Evolutionary conservation across 2,888 invertebrate genomes (phyloP).

Genomic region (Scaptomyza caliginosa): DNA sequence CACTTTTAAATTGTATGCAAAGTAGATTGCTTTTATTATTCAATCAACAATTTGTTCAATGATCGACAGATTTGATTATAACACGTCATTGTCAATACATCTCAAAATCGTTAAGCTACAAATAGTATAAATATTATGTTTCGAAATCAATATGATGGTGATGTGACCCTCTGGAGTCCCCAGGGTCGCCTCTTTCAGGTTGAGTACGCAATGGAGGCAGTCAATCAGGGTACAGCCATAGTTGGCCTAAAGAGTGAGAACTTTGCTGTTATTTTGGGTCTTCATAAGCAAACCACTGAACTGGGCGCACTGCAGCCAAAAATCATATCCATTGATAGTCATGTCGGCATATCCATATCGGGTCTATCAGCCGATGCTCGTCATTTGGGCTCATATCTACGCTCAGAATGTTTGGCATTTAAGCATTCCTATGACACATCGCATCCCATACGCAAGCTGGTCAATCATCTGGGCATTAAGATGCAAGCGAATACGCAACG

Average conservation of each 20-base stretch:
- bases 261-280: constrained; percentile 96
- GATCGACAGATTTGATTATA: background rate
- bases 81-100: background rate
- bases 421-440: constrained; percentile 94
- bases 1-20: too few species aligned
- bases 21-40: background rate
- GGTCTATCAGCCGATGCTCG: constrained; percentile 99
- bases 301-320: constrained; percentile 99
- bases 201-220: constrained; percentile 99
- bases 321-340: constrained; percentile 96
- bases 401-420: constrained; percentile 97
- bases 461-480: constrained; percentile 95
- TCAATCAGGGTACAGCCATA: constrained; percentile 88
- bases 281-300: constrained; percentile 97
- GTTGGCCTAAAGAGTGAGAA: constrained; percentile 97
- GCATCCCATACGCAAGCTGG: constrained; percentile 93
- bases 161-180: constrained; percentile 99
- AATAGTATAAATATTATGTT: constrained; percentile 86
- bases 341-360: constrained; percentile 98
- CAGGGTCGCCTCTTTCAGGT: constrained; percentile 97
- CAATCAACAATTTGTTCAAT: background rate
- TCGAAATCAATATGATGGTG: constrained; percentile 99
- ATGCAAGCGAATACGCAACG: constrained; percentile 98
- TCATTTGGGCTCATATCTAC: constrained; percentile 95
- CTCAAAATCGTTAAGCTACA: background rate